Conservation (phyloP, 2,113 vertebrate species). For the Andinoacara biseriatus region DNA sequence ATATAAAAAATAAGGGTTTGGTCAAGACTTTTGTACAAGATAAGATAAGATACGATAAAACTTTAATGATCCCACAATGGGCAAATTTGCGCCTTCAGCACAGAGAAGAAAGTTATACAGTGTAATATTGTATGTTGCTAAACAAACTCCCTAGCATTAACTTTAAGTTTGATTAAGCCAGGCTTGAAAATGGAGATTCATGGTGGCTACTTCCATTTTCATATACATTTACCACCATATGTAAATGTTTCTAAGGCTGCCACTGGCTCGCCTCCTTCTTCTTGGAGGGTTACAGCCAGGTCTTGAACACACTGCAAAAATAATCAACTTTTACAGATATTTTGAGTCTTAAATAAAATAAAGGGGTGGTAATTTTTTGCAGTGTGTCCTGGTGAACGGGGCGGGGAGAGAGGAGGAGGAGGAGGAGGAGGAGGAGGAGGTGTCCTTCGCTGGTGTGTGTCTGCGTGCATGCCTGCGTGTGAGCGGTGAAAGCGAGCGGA, state of each 20-base stretch:
- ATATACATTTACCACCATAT: background rate
- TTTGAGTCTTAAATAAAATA: background rate
- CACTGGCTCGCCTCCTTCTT: background rate
- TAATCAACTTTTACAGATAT: background rate
- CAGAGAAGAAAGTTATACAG: no score
- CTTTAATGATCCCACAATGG: no score
- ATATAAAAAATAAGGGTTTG: no score
- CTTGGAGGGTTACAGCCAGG: slow-evolving; percentile 46
- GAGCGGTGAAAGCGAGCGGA: slow-evolving; percentile 8
- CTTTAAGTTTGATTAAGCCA: no score
- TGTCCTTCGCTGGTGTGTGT: slow-evolving; percentile 10
- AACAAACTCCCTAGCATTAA: no score
- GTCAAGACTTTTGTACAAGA: background rate
- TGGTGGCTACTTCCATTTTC: background rate
- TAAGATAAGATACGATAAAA: no score
- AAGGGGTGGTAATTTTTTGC: slow-evolving; percentile 21
- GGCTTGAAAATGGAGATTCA: background rate
- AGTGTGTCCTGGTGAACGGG: slow-evolving; percentile 50
- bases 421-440: background rate
- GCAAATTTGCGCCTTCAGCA: no score
- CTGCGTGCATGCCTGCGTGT: background rate
- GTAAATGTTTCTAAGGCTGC: background rate
- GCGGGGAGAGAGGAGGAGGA: slow-evolving; percentile 43
- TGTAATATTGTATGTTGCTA: background rate
- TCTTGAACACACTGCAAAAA: slow-evolving; percentile 54